A percentile compares a stretch with the other conserved stretches of the same genome.
Evolutionary conservation across 2,888 invertebrate genomes (phyloP).

Genomic region (Volucella inanis): DNA sequence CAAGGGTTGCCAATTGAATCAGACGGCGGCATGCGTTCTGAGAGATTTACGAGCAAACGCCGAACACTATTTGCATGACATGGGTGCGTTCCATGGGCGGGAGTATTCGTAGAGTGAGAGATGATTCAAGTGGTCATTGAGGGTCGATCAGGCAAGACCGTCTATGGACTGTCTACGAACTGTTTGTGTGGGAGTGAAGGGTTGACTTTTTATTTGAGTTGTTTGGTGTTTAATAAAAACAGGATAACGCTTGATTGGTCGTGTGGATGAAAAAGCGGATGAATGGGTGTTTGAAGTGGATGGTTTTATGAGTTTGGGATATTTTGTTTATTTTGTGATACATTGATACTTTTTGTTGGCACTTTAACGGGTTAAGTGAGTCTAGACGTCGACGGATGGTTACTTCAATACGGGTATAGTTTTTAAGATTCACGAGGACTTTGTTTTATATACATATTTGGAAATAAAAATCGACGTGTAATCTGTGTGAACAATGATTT

Average conservation of each 20-base stretch:
- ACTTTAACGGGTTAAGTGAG: conserved; percentile 57
- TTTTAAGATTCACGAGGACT: conserved; percentile 13
- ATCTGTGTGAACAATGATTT: too few species aligned
- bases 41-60: conserved; percentile 54
- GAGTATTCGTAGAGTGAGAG: conserved; percentile 16
- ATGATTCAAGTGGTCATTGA: conserved; percentile 59
- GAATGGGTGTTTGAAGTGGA: conserved; percentile 61
- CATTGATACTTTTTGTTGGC: conserved; percentile 27
- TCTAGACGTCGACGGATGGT: conserved; percentile 61
- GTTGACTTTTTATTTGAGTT: conserved; percentile 57
- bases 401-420: conserved; percentile 16
- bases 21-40: conserved; percentile 53
- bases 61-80: conserved; percentile 66
- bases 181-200: conserved; percentile 57
- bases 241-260: conserved; percentile 70
- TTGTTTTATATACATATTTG: neutral
- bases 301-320: conserved; percentile 35
- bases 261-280: conserved; percentile 38
- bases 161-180: conserved; percentile 3
- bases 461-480: too few species aligned
- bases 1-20: conserved; percentile 67
- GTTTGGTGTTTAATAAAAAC: conserved; percentile 70
- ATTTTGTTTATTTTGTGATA: conserved; percentile 62
- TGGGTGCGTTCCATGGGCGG: conserved; percentile 40
- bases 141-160: conserved; percentile 25